phyloP scores from a whole-genome alignment of 2,113 vertebrate genomes.

The Bujurquina vittata region DNA sequence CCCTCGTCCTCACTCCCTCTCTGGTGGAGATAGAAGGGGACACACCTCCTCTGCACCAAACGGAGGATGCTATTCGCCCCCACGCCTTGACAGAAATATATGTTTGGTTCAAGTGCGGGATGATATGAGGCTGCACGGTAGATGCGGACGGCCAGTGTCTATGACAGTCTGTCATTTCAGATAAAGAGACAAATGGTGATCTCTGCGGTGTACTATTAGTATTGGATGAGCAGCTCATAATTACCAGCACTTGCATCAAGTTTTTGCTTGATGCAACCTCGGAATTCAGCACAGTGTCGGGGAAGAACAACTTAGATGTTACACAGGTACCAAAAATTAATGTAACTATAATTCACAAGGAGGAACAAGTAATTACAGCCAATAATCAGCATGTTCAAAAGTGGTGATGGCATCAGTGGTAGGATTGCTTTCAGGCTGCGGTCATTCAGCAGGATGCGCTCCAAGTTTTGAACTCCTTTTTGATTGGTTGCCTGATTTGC shows the following conservation, averaged over 20 bases:
- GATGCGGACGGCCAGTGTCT: slow-evolving; percentile 29
- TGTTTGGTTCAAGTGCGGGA: slow-evolving; percentile 73
- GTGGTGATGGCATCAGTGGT: not conserved
- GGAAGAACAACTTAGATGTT: not conserved
- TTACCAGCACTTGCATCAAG: slow-evolving; percentile 55
- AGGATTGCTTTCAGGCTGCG: not conserved
- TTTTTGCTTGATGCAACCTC: slow-evolving; percentile 23
- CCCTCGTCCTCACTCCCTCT: slow-evolving; percentile 39
- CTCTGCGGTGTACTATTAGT: slow-evolving; percentile 38
- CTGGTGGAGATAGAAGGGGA: slow-evolving; percentile 59
- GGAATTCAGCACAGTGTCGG: not conserved
- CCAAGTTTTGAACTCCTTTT: not conserved
- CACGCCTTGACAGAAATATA: slow-evolving; percentile 65
- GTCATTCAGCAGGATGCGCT: not conserved
- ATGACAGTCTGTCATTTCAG: slow-evolving; percentile 60
- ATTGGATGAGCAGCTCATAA: slow-evolving; percentile 56
- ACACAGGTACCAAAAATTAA: not conserved
- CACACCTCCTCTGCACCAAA: slow-evolving; percentile 70
- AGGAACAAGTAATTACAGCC: not conserved
- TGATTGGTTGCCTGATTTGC: accelerated
- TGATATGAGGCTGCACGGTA: slow-evolving; percentile 59
- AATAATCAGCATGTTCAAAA: not conserved
- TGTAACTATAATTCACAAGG: not conserved
- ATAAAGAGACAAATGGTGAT: slow-evolving; percentile 60
- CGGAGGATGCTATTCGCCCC: slow-evolving; percentile 61